Conservation (phyloP, 2,113 vertebrate species). For the Oncorhynchus keta region DNA sequence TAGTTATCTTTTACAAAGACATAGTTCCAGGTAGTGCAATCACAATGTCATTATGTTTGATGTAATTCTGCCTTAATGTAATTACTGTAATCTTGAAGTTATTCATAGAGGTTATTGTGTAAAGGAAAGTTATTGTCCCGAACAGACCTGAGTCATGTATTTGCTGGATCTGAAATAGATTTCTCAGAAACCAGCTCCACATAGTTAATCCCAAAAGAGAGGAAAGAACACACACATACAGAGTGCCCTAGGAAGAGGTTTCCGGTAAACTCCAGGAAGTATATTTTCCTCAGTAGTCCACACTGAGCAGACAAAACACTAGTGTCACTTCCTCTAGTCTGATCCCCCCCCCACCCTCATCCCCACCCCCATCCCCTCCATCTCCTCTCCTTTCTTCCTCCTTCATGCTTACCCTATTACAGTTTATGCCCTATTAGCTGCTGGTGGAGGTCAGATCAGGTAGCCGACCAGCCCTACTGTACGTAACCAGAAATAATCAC, state of each 20-base stretch:
- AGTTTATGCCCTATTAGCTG: not conserved
- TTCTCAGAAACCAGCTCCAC: not conserved
- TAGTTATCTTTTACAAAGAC: too few species aligned
- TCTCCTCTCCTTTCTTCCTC: not conserved
- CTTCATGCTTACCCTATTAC: not conserved
- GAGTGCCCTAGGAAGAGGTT: constrained; percentile 36
- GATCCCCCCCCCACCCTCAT: too few species aligned
- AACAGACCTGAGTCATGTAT: too few species aligned
- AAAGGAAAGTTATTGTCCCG: too few species aligned
- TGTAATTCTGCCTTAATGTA: too few species aligned
- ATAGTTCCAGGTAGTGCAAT: too few species aligned
- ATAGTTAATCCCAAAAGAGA: not conserved
- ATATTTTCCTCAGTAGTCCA: constrained; percentile 48
- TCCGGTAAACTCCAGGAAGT: constrained; percentile 57
- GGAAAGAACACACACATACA: constrained; percentile 25
- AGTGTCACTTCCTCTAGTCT: not conserved
- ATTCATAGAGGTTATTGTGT: too few species aligned
- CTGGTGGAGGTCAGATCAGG: not conserved
- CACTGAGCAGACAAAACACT: constrained; percentile 40
- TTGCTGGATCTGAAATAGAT: too few species aligned
- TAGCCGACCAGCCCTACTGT: not conserved
- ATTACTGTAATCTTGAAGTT: too few species aligned
- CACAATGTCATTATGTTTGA: too few species aligned
- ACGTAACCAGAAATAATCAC: not conserved
- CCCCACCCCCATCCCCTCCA: not conserved